Evolutionary conservation across 2,888 invertebrate species (phyloP), one percentile per base, ranked within the genome.

Genomic region (Platycheirus rosarum): DNA sequence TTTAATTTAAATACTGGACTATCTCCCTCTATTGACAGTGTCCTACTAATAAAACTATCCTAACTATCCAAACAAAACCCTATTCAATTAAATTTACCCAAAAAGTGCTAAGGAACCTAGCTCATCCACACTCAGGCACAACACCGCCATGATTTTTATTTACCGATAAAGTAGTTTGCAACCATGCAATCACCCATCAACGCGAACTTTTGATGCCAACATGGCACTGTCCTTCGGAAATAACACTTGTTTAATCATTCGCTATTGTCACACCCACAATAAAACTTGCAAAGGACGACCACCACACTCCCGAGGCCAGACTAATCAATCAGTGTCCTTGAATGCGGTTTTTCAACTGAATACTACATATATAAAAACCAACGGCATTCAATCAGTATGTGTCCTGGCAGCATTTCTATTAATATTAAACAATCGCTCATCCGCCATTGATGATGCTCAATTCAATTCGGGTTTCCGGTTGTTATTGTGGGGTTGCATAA

Each of bases 251-350:
- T 68, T 51, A 69, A 44, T 62, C 75, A 53, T 42, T 32, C 23
- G 65, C 49, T 40, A 49, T 32, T 65, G 44, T 71, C 57, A 42
- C 65, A 66, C 18, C 26, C 29, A 23, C 32, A 63, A 76, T 46
- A 44, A 32, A 32, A n/a, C 8, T 65, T 65, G 71, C 70, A 71
- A 51, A 35, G 16, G 53, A 9, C n/a, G n/a, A 13, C 11, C 32
- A 2, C 11, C 3, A 13, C 37, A 32, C 11, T 18, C 32, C n/a
- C 18, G 9, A 53, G 26, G 44, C 14, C 65, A 73, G 51, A 66
- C 78, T 62, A 73, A 78, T 73, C 73, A 66, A 73, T 73, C 78
- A 78, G 20, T 68, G 53, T 73, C 60, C 66, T 68, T 44, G 51
- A 48, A 40, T 55, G 70, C 16, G 69, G 53, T 46, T 60, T 55